phyloP scores from a whole-genome alignment of 2,888 invertebrate species.

The Drosophila vallismaia region DNA sequence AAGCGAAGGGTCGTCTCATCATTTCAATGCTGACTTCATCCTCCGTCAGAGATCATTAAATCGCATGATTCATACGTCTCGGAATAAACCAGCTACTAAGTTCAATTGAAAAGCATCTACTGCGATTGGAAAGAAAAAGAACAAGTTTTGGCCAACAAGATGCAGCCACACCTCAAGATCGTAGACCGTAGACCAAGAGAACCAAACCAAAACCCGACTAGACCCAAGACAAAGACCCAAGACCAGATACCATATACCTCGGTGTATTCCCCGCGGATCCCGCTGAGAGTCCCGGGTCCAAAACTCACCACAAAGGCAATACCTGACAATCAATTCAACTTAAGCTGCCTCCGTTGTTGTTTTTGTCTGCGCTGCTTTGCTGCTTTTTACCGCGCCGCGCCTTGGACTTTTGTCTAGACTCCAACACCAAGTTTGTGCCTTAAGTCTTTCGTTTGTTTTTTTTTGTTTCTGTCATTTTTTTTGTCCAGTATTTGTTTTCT shows the following conservation, averaged over 20 bases:
- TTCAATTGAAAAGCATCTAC: slow-evolving; percentile 29
- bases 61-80: slow-evolving; percentile 63
- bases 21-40: slow-evolving; percentile 64
- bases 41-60: slow-evolving; percentile 60
- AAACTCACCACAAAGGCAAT: slow-evolving; percentile 40
- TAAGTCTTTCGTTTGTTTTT: slow-evolving; percentile 61
- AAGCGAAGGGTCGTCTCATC: slow-evolving; percentile 22
- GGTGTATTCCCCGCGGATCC: slow-evolving; percentile 26
- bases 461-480: slow-evolving; percentile 1
- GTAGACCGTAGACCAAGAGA: slow-evolving; percentile 4
- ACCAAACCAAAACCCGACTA: slow-evolving; percentile 51
- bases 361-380: background rate
- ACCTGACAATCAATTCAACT: slow-evolving; percentile 62
- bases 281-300: slow-evolving; percentile 28
- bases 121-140: slow-evolving; percentile 37
- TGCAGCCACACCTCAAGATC: slow-evolving; percentile 58
- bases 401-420: slow-evolving; percentile 56
- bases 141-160: slow-evolving; percentile 62
- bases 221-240: slow-evolving; percentile 48
- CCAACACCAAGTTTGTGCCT: slow-evolving; percentile 58
- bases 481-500: slow-evolving; percentile 25
- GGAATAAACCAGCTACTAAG: slow-evolving; percentile 47
- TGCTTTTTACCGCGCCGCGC: slow-evolving; percentile 18
- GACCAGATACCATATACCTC: slow-evolving; percentile 12
- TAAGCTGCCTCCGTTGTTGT: slow-evolving; percentile 31